Evolutionary conservation across 2,888 invertebrate genomes (phyloP).

Genomic region (Orchesellides sinensis): DNA sequence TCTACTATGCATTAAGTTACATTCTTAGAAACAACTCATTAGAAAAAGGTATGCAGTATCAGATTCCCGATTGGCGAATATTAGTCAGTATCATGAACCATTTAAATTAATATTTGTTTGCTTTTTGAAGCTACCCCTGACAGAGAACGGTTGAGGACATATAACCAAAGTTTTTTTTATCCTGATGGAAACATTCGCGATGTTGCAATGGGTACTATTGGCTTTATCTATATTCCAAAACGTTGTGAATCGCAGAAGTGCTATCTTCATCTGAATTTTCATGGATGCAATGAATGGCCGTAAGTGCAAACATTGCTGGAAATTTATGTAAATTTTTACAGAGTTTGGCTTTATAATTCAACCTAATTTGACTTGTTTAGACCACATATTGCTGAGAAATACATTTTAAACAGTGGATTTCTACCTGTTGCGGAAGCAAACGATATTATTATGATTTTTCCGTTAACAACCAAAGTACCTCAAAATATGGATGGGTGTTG

Average conservation of each 20-base stretch:
- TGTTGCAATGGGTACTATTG: constrained; percentile 68
- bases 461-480: constrained; percentile 66
- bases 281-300: constrained; percentile 73
- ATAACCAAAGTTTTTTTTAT: constrained; percentile 71
- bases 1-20: constrained; percentile 59
- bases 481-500: constrained; percentile 70
- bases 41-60: background rate
- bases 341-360: background rate
- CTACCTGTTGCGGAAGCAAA: constrained; percentile 68
- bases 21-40: constrained; percentile 49
- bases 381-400: constrained; percentile 62
- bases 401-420: constrained; percentile 70
- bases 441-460: constrained; percentile 69
- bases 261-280: constrained; percentile 71
- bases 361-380: no score
- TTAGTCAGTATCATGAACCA: background rate
- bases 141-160: constrained; percentile 50
- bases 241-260: constrained; percentile 59
- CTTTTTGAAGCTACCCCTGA: constrained; percentile 17
- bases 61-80: background rate
- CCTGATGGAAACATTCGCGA: constrained; percentile 53
- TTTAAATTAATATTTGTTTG: background rate
- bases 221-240: constrained; percentile 70
- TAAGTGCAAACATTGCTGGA: constrained; percentile 39
- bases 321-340: background rate